phyloP scores from a whole-genome alignment of 2,888 invertebrate genomes.

The Diogma glabrata region DNA sequence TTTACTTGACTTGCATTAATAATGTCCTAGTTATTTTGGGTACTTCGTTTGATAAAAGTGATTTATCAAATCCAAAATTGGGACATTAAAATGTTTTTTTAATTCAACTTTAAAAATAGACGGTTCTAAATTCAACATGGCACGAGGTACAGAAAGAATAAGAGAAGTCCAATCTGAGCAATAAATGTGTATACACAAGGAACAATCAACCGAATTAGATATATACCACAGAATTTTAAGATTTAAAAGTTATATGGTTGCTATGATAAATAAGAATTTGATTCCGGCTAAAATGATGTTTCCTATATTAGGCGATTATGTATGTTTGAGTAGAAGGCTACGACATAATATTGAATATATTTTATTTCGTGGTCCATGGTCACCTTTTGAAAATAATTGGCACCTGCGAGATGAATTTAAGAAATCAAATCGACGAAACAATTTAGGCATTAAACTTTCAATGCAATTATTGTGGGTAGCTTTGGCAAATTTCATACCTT shows the following conservation, averaged over 20 bases:
- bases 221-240: constrained; percentile 96
- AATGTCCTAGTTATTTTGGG: constrained; percentile 63
- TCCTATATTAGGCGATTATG: constrained; percentile 75
- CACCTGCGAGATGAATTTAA: constrained; percentile 87
- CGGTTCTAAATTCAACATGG: constrained; percentile 84
- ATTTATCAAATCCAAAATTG: constrained; percentile 75
- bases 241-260: constrained; percentile 94
- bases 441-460: constrained; percentile 61
- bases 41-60: constrained; percentile 64
- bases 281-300: constrained; percentile 73
- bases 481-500: constrained; percentile 68
- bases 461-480: constrained; percentile 68
- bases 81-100: constrained; percentile 87
- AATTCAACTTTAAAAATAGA: constrained; percentile 76
- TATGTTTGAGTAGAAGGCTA: constrained; percentile 80
- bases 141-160: constrained; percentile 78
- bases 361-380: constrained; percentile 91
- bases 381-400: constrained; percentile 95
- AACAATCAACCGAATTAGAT: constrained; percentile 86
- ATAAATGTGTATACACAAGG: constrained; percentile 96
- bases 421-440: constrained; percentile 62
- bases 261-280: constrained; percentile 91
- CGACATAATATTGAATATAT: constrained; percentile 84
- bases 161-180: constrained; percentile 86
- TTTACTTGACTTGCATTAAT: constrained; percentile 60